Conservation (phyloP, 1,140 invertebrate genomes). For the Zophobas morio region DNA sequence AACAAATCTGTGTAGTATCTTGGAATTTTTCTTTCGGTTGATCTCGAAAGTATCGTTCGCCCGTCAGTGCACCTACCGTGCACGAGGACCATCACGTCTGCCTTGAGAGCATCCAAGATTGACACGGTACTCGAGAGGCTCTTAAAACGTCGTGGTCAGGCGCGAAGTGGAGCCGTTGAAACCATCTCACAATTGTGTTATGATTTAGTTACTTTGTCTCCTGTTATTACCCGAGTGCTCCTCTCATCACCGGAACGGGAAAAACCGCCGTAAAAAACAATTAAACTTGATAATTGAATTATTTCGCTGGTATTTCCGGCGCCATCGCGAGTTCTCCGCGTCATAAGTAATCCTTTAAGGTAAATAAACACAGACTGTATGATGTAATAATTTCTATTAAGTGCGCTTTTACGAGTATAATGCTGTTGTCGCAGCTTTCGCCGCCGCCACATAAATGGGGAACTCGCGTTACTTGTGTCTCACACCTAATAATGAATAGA, state of each 20-base stretch:
- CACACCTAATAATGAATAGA: conserved; percentile 45
- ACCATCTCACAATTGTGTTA: background rate
- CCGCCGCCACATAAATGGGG: conserved; percentile 41
- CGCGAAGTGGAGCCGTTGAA: too few relatives aligned
- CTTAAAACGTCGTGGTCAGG: too few relatives aligned
- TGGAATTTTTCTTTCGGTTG: too few relatives aligned
- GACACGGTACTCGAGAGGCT: too few relatives aligned
- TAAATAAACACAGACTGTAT: conserved; percentile 39
- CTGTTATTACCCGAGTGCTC: background rate
- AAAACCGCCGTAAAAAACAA: conserved; percentile 1
- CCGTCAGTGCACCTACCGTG: too few relatives aligned
- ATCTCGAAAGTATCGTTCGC: too few relatives aligned
- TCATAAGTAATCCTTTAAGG: conserved; percentile 44
- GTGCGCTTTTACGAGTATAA: conserved; percentile 46
- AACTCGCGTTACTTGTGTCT: conserved; percentile 47
- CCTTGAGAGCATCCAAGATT: too few relatives aligned
- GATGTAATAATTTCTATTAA: conserved; percentile 49
- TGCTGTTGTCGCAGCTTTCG: conserved; percentile 39
- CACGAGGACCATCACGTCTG: too few relatives aligned
- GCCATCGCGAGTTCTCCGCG: background rate
- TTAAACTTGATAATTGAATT: conserved; percentile 27
- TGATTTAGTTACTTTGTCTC: background rate
- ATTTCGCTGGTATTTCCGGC: background rate
- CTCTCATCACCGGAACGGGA: background rate
- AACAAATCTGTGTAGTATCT: too few relatives aligned